phyloP scores from a whole-genome alignment of 2,113 vertebrate genomes.

The Brachionichthys hirsutus region DNA sequence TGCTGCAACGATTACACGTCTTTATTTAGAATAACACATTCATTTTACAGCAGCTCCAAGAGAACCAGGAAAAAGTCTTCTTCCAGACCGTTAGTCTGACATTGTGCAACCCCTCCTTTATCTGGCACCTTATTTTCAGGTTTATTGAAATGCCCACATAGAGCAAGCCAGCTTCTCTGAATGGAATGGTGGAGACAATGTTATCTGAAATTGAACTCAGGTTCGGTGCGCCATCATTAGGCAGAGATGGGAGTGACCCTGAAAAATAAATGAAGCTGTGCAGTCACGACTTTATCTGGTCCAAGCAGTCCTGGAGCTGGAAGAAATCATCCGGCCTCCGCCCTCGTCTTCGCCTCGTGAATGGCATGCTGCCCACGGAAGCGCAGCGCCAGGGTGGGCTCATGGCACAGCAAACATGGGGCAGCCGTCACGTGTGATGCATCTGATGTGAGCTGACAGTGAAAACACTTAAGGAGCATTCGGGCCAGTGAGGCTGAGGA shows the following conservation, averaged over 20 bases:
- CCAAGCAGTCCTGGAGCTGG: slow-evolving; percentile 47
- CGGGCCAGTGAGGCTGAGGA: slow-evolving; percentile 49
- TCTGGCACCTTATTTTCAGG: slow-evolving; percentile 42
- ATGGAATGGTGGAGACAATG: slow-evolving; percentile 64
- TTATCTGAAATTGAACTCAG: slow-evolving; percentile 73
- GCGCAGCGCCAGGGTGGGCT: slow-evolving; percentile 29
- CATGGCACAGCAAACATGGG: slow-evolving; percentile 4
- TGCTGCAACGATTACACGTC: too few species aligned
- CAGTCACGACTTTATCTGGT: slow-evolving; percentile 76
- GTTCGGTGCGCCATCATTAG: slow-evolving; percentile 49
- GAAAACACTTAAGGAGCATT: slow-evolving; percentile 70
- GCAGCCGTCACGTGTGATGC: slow-evolving; percentile 47
- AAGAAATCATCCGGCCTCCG: slow-evolving; percentile 51
- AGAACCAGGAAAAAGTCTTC: slow-evolving; percentile 7
- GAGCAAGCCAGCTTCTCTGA: slow-evolving; percentile 34
- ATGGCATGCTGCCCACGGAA: slow-evolving; percentile 40
- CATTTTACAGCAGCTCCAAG: too few species aligned
- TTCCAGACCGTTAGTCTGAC: slow-evolving; percentile 24
- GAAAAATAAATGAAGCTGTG: slow-evolving; percentile 65
- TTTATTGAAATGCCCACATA: slow-evolving; percentile 35
- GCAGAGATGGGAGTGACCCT: slow-evolving; percentile 61
- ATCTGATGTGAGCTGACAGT: slow-evolving; percentile 70
- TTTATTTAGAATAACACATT: too few species aligned
- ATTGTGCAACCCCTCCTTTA: slow-evolving; percentile 29
- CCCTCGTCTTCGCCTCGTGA: slow-evolving; percentile 67